Base-by-base conservation (phyloP, 2,113 vertebrate species). In the Sapayoa aenigma region DNA sequence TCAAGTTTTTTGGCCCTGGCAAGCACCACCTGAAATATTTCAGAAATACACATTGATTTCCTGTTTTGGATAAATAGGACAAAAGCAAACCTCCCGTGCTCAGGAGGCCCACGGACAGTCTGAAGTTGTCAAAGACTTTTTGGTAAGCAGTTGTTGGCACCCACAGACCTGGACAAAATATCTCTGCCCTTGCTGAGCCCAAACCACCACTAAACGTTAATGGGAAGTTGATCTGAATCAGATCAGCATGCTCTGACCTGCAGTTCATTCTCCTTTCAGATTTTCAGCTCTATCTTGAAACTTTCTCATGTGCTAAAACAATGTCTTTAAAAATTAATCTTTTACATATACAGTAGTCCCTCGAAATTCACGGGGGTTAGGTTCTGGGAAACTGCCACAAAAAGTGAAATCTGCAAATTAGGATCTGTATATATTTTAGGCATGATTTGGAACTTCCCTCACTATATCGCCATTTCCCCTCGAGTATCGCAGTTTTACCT, bases 51-150 rank as follows among this genome's bases (percentile, higher is more conserved):
- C 68, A 67, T 46, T 35, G 25, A 66, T 87, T 91, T 91, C 69
- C 74, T 91, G 53, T 66, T 89, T 79, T 79, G 82, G 52, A 79
- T 82, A 90, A 87, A 85, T 28, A 85, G 30, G 83, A 94, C 83
- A 58, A 67, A 80, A 88, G 37, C 39, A 66, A 75, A 88, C 19
- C 56, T 87, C 52, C 55, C 27, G 4, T 28, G 23, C 21, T 68
- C 13, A 1, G 42, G 24, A 82, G 35, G 49, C 44, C 87, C 60
- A 22, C 37, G 75, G 52, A 14, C 14, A 53, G 16, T 81, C 44
- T 25, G 27, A 20, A 6, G 10, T 24, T 2, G 8, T 47, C 50
- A 84, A 67, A 77, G 31, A 33, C 39, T 67, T 82, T 68, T 74
- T 23, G 19, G 39, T 83, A 55, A 86, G 35, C 14, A 19, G 19